phyloP scores from a whole-genome alignment of 2,888 invertebrate species.

The Sclerodermus sp. region DNA sequence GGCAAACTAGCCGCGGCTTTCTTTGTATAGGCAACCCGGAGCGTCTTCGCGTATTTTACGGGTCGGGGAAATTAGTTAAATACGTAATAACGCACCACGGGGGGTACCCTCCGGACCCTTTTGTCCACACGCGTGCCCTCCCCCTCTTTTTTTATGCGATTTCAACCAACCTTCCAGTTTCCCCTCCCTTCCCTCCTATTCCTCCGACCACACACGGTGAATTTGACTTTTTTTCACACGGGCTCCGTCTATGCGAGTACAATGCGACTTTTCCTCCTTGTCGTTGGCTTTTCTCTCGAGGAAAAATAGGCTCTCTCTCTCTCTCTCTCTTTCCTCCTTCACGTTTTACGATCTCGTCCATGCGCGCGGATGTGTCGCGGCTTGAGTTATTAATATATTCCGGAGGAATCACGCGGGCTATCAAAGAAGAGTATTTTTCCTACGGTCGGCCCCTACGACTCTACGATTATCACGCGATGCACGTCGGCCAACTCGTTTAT shows the following conservation, averaged over 20 bases:
- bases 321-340: conserved; percentile 6
- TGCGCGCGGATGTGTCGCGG: too few species aligned
- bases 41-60: conserved; percentile 44
- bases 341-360: background rate
- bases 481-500: too few species aligned
- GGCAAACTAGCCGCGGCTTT: conserved; percentile 15
- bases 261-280: too few species aligned
- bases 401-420: too few species aligned
- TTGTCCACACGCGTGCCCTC: background rate
- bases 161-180: background rate
- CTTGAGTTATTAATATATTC: too few species aligned
- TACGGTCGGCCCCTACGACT: too few species aligned
- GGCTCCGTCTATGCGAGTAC: conserved; percentile 18
- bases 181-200: background rate
- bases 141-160: background rate
- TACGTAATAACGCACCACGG: conserved; percentile 48
- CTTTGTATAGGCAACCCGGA: conserved; percentile 26
- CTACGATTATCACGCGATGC: too few species aligned
- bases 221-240: conserved; percentile 6
- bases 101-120: conserved; percentile 22
- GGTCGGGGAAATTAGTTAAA: conserved; percentile 54
- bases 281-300: too few species aligned
- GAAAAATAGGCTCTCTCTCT: conserved; percentile 11
- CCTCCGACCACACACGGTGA: background rate
- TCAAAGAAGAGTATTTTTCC: too few species aligned